Evolutionary conservation across 2,113 vertebrate species (phyloP).

Genomic region (Potamarius usumacintae): DNA sequence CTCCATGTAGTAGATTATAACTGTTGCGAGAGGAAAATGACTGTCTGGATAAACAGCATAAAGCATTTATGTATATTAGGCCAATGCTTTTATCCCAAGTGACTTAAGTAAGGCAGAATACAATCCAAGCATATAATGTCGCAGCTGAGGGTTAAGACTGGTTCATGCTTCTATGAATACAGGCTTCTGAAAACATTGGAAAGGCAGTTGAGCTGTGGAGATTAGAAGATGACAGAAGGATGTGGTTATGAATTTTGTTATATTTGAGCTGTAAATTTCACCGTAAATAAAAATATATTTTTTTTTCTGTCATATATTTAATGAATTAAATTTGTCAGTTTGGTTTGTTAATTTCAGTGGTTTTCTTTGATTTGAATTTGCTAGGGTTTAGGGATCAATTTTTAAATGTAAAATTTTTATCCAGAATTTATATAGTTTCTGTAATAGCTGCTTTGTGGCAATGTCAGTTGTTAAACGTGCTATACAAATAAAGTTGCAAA

Average conservation of each 20-base stretch:
- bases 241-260: background rate
- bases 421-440: background rate
- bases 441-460: background rate
- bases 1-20: conserved; percentile 24
- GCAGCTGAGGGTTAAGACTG: background rate
- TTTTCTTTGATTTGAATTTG: background rate
- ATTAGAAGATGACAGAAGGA: background rate
- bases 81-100: background rate
- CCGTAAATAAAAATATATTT: background rate
- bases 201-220: background rate
- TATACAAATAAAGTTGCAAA: background rate
- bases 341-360: background rate
- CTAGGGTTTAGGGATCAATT: background rate
- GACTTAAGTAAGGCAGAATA: conserved; percentile 15
- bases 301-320: background rate
- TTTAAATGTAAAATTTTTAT: background rate
- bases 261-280: background rate
- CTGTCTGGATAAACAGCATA: conserved; percentile 19
- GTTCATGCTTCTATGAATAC: background rate
- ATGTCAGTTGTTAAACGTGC: background rate
- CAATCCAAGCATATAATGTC: background rate
- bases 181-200: background rate
- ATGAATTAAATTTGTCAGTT: background rate
- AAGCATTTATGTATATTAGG: conserved; percentile 16
- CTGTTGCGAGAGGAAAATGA: conserved; percentile 11